phyloP scores from a whole-genome alignment of 2,797 vertebrate species.

The Echeneis naucrates region DNA sequence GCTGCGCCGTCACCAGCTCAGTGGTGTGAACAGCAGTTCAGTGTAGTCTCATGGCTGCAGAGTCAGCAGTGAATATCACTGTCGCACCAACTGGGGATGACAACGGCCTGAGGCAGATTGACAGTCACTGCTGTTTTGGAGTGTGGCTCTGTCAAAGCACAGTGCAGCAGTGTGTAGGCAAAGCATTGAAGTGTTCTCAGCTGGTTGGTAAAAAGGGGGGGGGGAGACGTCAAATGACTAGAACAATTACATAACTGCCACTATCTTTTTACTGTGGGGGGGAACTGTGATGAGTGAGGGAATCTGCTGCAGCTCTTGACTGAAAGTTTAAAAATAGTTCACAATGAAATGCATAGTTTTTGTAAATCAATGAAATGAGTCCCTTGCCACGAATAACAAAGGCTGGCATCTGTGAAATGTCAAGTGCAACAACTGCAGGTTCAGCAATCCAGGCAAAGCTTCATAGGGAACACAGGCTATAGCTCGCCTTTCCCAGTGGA shows the following conservation, averaged over 20 bases:
- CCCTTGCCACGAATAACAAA: conserved; percentile 18
- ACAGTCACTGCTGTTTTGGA: conserved; percentile 29
- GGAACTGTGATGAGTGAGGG: conserved; percentile 5
- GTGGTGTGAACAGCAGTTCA: conserved; percentile 39
- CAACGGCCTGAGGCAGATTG: conserved; percentile 31
- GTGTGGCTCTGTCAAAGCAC: conserved; percentile 8
- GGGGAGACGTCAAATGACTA: conserved; percentile 9
- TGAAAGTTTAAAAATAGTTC: conserved; percentile 32
- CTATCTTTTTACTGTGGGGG: conserved; percentile 6
- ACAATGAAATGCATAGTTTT: conserved; percentile 18
- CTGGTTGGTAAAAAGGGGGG: background rate
- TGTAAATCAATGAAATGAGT: conserved; percentile 6
- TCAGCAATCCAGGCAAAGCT: background rate
- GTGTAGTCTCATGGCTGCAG: conserved; percentile 23
- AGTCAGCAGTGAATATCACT: conserved; percentile 39
- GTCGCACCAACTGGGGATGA: conserved; percentile 43
- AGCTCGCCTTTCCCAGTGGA: background rate
- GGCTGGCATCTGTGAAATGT: conserved; percentile 7
- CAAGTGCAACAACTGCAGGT: conserved; percentile 3
- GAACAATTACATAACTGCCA: conserved; percentile 26
- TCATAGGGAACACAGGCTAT: background rate
- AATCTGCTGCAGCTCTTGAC: conserved; percentile 18
- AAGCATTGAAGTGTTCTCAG: conserved; percentile 26
- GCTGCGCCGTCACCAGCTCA: conserved; percentile 33
- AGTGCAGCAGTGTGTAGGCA: background rate